Conservation (phyloP, 2,113 vertebrate genomes). For the Pteropus alecto region DNA sequence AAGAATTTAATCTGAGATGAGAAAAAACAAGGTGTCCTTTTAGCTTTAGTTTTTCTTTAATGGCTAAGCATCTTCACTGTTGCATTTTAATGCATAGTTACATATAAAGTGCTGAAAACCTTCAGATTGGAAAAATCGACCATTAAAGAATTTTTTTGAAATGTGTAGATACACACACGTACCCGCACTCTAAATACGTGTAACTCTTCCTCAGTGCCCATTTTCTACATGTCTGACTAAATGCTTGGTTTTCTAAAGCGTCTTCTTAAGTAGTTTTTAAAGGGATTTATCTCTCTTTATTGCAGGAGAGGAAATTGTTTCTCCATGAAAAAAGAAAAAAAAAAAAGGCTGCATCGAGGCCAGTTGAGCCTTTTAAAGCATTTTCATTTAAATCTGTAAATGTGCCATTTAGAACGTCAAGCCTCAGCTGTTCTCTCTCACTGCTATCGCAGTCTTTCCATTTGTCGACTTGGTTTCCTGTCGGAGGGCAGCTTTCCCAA, state of each 20-base stretch:
- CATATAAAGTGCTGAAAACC: slow-evolving; percentile 30
- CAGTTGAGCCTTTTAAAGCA: background rate
- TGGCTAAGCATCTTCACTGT: slow-evolving; percentile 38
- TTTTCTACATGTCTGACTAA: background rate
- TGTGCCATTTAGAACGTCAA: background rate
- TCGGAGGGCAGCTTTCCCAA: background rate
- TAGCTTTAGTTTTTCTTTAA: slow-evolving; percentile 55
- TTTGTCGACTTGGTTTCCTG: background rate
- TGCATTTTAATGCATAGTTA: slow-evolving; percentile 55
- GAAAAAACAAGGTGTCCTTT: background rate
- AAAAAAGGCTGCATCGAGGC: background rate
- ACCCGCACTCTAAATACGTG: background rate
- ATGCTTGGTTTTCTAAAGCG: slow-evolving; percentile 8
- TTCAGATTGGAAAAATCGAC: slow-evolving; percentile 44
- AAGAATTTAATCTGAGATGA: background rate
- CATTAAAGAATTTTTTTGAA: background rate
- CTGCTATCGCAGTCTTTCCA: background rate
- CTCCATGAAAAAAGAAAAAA: background rate
- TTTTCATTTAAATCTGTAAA: background rate
- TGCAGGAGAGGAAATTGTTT: background rate
- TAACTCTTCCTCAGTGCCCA: background rate
- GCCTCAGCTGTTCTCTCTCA: background rate
- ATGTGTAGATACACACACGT: accelerated
- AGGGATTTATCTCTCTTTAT: background rate
- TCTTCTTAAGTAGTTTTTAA: background rate